Base-by-base conservation (phyloP, 2,797 vertebrate species). In the Lates japonicus region DNA sequence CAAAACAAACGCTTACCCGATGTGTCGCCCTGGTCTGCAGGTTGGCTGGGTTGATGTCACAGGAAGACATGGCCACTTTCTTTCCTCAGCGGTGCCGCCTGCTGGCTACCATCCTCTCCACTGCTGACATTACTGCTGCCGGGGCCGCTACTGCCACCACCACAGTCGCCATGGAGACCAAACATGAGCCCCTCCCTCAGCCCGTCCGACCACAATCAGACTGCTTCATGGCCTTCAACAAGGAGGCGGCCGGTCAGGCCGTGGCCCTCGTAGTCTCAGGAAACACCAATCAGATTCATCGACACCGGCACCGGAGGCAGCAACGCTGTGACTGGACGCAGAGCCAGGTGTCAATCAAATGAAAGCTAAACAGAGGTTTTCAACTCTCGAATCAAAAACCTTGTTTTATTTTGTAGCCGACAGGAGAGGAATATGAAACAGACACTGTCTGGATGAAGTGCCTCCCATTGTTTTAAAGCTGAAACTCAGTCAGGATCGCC, bases 31-130 rank as follows among this genome's bases (percentile, higher is more conserved):
- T 46, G 35, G 25, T 13, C n/a, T 48, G n/a, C 90, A 99, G 98
- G 98, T 14, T 97, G 96, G 97, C 93, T 99, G 90, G 97, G n/a
- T 99, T n/a, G 97, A 99, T 62, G 87, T 95, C 37, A 98, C 97
- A 7, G 95, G 96, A 80, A 97, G 94, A 99, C 76, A 96, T 95
- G 0, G 95, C 96, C 20, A 97, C 97, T 0, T 99, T 99, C 91
- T 94, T 97, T n/a, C 57, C 93, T 98, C 72, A 97, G 98, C 59
- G 96, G 98, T 33, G 92, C 96, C 75, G 95, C 97, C 54, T 98
- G 95, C 94, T 99, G 87, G 92, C 95, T 82, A 98, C 90, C 11
- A 65, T 98, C 74, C 77, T 98, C 60, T 90, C 90, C 57, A 85
- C 93, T 12, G 94, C 92, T 5, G 93, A 65, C 96, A 95, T 17